Evolutionary conservation across 1,140 invertebrate species (phyloP).

Genomic region (Cyrtorhinus lividipennis): DNA sequence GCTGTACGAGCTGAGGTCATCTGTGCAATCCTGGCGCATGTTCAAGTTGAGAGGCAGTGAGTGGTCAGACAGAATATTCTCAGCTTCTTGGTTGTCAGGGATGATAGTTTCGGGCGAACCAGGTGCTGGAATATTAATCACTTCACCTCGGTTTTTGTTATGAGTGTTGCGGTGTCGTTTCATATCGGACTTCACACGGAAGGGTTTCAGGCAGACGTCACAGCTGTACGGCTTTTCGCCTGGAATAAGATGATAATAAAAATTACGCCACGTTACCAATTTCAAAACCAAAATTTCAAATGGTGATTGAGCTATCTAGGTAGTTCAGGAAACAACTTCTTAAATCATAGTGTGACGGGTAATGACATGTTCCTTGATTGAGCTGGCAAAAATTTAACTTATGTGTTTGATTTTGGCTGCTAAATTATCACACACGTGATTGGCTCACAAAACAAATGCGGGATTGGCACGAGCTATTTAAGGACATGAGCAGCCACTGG

Average conservation of each 20-base stretch:
- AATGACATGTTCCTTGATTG: no score
- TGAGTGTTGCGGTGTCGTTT: constrained; percentile 75
- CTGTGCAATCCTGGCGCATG: constrained; percentile 6
- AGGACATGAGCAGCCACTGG: no score
- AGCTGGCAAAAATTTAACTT: no score
- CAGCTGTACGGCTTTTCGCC: constrained; percentile 62
- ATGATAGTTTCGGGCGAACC: background rate
- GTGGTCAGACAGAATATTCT: background rate
- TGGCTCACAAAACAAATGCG: no score
- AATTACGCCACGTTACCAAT: no score
- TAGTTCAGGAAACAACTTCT: no score
- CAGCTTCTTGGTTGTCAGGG: background rate
- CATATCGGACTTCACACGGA: constrained; percentile 72
- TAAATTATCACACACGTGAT: no score
- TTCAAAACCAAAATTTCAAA: no score
- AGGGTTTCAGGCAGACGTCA: constrained; percentile 61
- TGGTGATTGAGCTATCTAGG: no score
- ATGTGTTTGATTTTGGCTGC: no score
- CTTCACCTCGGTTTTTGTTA: constrained; percentile 32
- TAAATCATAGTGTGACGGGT: no score
- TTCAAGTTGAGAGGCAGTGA: constrained; percentile 9
- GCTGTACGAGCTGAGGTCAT: constrained; percentile 1
- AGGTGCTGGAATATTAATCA: background rate
- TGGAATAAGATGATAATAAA: constrained; percentile 1
- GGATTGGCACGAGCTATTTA: no score